Conservation (phyloP, 2,888 invertebrate species). For the Synergus japonicus region DNA sequence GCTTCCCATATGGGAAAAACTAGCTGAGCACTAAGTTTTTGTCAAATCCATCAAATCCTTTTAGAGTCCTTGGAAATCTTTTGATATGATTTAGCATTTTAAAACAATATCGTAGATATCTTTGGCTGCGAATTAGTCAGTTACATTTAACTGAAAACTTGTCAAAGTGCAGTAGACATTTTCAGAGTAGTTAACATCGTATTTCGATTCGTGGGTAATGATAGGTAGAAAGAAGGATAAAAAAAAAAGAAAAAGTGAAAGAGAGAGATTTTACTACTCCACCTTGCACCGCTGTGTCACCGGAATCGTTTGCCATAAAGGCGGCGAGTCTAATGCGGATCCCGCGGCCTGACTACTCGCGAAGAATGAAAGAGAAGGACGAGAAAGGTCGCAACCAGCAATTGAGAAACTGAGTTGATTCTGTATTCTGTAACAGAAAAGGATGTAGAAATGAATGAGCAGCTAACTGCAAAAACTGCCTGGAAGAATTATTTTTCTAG, state of each 20-base stretch:
- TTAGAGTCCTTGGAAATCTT: too few species aligned
- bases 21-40: too few species aligned
- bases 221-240: not conserved
- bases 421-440: not conserved
- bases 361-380: not conserved
- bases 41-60: too few species aligned
- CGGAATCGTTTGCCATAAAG: not conserved
- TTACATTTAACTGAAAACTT: too few species aligned
- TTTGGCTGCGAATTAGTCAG: too few species aligned
- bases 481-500: not conserved
- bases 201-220: not conserved
- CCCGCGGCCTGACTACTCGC: slow-evolving; percentile 6
- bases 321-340: slow-evolving; percentile 14
- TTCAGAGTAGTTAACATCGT: not conserved
- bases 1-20: not conserved
- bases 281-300: slow-evolving; percentile 21
- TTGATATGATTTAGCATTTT: too few species aligned
- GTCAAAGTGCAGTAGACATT: not conserved
- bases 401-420: not conserved
- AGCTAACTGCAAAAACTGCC: not conserved
- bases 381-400: not conserved
- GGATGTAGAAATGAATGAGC: not conserved
- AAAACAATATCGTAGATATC: too few species aligned
- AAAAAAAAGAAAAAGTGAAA: slow-evolving; percentile 7
- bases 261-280: slow-evolving; percentile 9